Percentiles rank a stretch among this genome's conserved stretches.
Evolutionary conservation across 2,113 vertebrate species (phyloP).

Genomic region (Cryptotis parvus): DNA sequence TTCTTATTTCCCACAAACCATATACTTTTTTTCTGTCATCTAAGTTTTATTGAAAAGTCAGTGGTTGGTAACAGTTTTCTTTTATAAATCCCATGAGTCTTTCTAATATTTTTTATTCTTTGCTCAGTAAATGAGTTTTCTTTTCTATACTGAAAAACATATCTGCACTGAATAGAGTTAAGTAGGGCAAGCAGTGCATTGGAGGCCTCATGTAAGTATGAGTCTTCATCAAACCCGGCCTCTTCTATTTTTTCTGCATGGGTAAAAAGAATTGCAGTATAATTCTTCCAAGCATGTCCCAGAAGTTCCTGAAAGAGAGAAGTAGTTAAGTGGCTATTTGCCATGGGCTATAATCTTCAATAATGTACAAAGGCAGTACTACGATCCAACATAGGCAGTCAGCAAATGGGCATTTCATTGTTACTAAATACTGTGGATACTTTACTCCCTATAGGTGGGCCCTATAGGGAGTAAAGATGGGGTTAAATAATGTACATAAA

Average conservation of each 20-base stretch:
- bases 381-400: background rate
- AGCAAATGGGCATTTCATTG: background rate
- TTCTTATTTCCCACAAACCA: background rate
- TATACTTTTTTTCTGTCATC: slow-evolving; percentile 24
- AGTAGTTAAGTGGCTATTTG: slow-evolving; percentile 66
- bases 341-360: slow-evolving; percentile 53
- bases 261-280: slow-evolving; percentile 89
- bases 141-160: slow-evolving; percentile 88
- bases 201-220: slow-evolving; percentile 84
- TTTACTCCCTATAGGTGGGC: too few relatives aligned
- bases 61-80: slow-evolving; percentile 86
- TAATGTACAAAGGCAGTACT: slow-evolving; percentile 37
- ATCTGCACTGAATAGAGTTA: slow-evolving; percentile 82
- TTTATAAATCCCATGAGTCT: slow-evolving; percentile 87
- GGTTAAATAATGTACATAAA: slow-evolving; percentile 10
- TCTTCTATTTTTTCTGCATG: slow-evolving; percentile 89
- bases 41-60: slow-evolving; percentile 80
- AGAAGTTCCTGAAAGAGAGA: slow-evolving; percentile 89
- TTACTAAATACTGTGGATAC: too few relatives aligned
- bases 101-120: slow-evolving; percentile 84
- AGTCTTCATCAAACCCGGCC: slow-evolving; percentile 80
- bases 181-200: slow-evolving; percentile 84
- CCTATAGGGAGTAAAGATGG: background rate
- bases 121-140: slow-evolving; percentile 79
- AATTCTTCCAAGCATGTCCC: slow-evolving; percentile 89